Evolutionary conservation across 1,140 invertebrate species (phyloP).

Genomic region (Cephus cinctus): DNA sequence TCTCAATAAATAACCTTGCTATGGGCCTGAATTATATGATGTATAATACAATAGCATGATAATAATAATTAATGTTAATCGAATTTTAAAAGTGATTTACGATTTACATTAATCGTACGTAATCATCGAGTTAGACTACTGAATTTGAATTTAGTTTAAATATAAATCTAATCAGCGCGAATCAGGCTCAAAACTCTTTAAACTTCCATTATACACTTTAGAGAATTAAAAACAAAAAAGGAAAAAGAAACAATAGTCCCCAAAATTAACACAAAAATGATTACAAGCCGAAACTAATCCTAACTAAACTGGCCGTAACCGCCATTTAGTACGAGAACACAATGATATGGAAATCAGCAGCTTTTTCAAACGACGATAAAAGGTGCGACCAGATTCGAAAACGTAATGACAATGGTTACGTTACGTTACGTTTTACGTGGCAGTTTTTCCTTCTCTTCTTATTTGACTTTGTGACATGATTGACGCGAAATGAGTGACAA

Average conservation of each 20-base stretch:
- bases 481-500: too few species aligned
- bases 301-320: background rate
- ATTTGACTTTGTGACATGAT: too few species aligned
- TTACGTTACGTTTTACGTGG: too few species aligned
- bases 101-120: background rate
- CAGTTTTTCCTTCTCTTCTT: too few species aligned
- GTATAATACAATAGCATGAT: background rate
- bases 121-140: background rate
- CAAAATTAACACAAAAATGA: background rate
- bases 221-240: too few species aligned
- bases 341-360: too few species aligned
- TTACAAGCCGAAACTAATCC: background rate
- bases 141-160: background rate
- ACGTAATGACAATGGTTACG: too few species aligned
- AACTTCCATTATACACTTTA: too few species aligned
- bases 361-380: too few species aligned
- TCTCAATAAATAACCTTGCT: background rate
- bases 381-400: too few species aligned
- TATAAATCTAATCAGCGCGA: background rate
- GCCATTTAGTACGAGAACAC: background rate
- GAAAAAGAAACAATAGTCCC: background rate
- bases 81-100: background rate
- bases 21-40: background rate
- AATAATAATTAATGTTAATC: background rate
- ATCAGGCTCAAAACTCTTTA: background rate